phyloP scores from a whole-genome alignment of 92 coral and sea anemone species.

The Micromussa lordhowensis region DNA sequence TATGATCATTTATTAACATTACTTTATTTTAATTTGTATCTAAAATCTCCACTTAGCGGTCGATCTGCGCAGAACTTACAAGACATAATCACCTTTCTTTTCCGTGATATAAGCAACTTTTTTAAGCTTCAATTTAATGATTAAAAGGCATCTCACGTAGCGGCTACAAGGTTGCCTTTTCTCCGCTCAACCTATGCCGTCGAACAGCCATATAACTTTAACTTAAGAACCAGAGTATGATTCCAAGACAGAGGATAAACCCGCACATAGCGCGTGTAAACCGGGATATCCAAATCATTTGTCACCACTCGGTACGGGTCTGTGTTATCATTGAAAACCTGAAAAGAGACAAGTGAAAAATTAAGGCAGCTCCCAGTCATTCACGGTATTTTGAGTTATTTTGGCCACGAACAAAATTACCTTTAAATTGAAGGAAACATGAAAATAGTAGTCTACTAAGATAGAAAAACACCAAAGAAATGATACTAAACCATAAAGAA shows the following conservation, averaged over 20 bases:
- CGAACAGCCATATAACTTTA: constrained; percentile 23
- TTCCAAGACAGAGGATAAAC: constrained; percentile 33
- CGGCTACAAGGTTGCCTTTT: not conserved
- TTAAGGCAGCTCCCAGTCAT: too few species aligned
- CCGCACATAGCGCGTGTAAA: not conserved
- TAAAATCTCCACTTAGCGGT: too few species aligned
- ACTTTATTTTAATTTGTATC: too few species aligned
- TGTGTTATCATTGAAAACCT: constrained; percentile 8
- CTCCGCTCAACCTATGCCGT: not conserved
- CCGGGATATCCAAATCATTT: not conserved
- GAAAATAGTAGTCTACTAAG: too few species aligned
- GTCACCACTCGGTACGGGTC: constrained; percentile 7
- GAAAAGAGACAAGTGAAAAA: not conserved
- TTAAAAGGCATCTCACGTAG: not conserved
- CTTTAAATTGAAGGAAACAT: too few species aligned
- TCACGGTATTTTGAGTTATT: too few species aligned
- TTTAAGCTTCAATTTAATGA: not conserved
- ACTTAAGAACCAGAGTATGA: not conserved
- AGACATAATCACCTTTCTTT: not conserved
- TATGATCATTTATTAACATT: too few species aligned
- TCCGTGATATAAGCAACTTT: not conserved
- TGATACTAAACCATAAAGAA: too few species aligned
- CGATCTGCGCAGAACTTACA: not conserved
- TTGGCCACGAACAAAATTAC: too few species aligned
- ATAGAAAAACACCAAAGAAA: too few species aligned